Base-by-base conservation (phyloP, 1,140 invertebrate species). In the Ceratitis capitata region DNA sequence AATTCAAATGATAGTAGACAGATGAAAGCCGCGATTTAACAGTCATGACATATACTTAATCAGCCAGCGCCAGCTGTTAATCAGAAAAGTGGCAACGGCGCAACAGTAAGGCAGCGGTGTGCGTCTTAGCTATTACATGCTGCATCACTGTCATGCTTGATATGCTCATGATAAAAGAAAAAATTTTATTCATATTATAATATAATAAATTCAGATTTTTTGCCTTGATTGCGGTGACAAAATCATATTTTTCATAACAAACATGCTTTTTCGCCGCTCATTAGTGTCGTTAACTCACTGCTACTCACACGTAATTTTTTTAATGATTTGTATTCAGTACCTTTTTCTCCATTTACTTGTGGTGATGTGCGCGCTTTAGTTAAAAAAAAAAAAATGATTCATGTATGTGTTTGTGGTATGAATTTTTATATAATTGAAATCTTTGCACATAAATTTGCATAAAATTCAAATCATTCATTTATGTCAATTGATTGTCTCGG, bases 401-500 rank as follows among this genome's bases (percentile, higher is more conserved):
- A 78, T 32, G 29, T 64, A 64, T 26, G 14, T 64, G 14, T n/a
- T n/a, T n/a, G n/a, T n/a, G n/a, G n/a, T n/a, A n/a, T n/a, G n/a
- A n/a, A n/a, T 61, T 26, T 78, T 45, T 78, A 78, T 78, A 26
- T 78, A 78, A 78, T 45, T 78, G 69, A 78, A 78, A 39, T 78
- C 69, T 78, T 78, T 78, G 69, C 69, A 45, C 69, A 78, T 78
- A 78, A 78, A 78, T 78, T 78, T 78, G 39, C 69, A 78, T 78
- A 78, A 78, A 78, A 78, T 78, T 78, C 39, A 78, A 78, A 42
- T 78, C 69, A 78, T 78, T 78, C 69, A 78, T 78, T 78, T 32
- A 78, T 78, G 69, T 78, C 69, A 78, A 78, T 78, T 78, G 69
- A 23, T 10, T 78, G 69, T 16, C 69, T 26, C 12, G 5, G 6